phyloP scores from a whole-genome alignment of 2,888 invertebrate genomes.

The Apocheima hispidaria region DNA sequence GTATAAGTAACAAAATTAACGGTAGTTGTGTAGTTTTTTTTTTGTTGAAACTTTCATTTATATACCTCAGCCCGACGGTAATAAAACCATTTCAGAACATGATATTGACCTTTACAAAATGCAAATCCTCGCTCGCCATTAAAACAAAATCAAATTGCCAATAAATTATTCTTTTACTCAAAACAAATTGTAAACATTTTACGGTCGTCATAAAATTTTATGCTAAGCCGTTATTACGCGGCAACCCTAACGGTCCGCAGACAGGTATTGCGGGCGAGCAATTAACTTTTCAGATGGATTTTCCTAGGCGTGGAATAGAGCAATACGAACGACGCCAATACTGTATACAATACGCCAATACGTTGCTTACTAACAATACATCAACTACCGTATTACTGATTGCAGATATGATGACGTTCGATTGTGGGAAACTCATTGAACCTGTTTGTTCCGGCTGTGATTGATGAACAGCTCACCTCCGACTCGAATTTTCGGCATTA shows the following conservation, averaged over 20 bases:
- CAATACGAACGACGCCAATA: conserved; percentile 56
- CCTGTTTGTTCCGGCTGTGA: conserved; percentile 15
- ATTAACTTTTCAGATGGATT: conserved; percentile 73
- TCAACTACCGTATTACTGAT: conserved; percentile 41
- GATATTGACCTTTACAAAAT: conserved; percentile 30
- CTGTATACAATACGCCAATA: not conserved
- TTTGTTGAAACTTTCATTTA: not conserved
- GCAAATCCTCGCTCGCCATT: conserved; percentile 30
- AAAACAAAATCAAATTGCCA: conserved; percentile 37
- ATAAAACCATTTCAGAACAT: conserved; percentile 3
- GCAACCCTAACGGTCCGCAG: conserved; percentile 58
- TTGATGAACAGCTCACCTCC: conserved; percentile 17
- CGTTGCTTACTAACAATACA: not conserved
- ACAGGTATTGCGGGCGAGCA: conserved; percentile 67
- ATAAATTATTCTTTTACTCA: conserved; percentile 44
- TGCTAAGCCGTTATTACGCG: conserved; percentile 37
- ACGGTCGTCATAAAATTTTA: conserved; percentile 40
- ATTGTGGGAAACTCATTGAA: conserved; percentile 15
- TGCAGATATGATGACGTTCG: conserved; percentile 25
- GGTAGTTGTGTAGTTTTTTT: not conserved
- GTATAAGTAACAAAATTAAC: no score
- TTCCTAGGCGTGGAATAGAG: conserved; percentile 61
- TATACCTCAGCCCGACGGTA: not conserved
- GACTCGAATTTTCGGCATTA: conserved; percentile 16
- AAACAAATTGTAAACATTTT: conserved; percentile 39